These are phyloP conservation scores for Geodia barretti DNA, from an alignment of 37 sponge, comb jelly and placozoan genomes.

Conservation along the genomic window DNA sequence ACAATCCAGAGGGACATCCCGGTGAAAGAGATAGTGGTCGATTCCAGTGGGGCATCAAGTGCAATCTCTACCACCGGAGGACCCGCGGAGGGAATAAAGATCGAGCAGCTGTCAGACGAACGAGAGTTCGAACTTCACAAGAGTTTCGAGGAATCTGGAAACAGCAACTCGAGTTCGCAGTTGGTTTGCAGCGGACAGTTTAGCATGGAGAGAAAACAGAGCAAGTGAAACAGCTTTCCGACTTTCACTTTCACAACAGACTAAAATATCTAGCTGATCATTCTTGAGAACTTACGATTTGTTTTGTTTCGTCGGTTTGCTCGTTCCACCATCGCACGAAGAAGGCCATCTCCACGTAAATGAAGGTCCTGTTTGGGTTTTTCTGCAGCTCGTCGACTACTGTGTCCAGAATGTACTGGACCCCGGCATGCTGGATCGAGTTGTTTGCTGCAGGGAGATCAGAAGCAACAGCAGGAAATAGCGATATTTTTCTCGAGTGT, in stretches of 20 bases:
- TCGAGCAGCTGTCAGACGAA: neutral
- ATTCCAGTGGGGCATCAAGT: neutral
- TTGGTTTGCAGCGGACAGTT: neutral
- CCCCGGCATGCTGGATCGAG: slow-evolving; percentile 63
- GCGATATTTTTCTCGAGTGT: neutral
- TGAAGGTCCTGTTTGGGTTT: slow-evolving; percentile 74
- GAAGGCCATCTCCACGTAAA: slow-evolving; percentile 92
- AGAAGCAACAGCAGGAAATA: neutral
- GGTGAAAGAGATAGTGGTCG: neutral
- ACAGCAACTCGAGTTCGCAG: neutral
- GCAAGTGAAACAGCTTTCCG: neutral
- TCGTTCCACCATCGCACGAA: slow-evolving; percentile 89
- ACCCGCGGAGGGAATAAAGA: neutral
- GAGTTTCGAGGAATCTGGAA: neutral
- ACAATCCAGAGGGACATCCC: no score
- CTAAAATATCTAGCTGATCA: no score
- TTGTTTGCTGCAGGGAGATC: slow-evolving; percentile 36
- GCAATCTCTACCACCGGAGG: neutral
- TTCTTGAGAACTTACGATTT: slow-evolving; percentile 52
- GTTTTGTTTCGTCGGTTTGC: slow-evolving; percentile 62
- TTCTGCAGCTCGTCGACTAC: slow-evolving; percentile 75
- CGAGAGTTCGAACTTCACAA: neutral
- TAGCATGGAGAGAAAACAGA: neutral
- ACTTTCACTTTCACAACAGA: no score
- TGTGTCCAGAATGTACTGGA: slow-evolving; percentile 90